Base-by-base conservation (phyloP, 2,888 invertebrate species). In the Dromius quadrimaculatus region DNA sequence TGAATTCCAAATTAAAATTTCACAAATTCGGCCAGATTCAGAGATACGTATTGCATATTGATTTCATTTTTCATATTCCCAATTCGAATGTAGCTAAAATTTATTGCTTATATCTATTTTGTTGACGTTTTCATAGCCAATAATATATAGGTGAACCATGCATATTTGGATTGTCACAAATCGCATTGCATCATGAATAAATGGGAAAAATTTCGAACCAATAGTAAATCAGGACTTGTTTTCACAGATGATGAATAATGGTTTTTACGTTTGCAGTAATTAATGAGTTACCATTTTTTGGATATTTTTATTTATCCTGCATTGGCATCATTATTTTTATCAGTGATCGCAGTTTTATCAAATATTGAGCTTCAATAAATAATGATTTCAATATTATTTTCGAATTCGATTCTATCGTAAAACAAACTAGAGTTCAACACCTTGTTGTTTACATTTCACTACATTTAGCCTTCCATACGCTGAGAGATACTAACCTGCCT, bases 31-130 rank as follows among this genome's bases (percentile, higher is more conserved):
- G 50, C 2, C 3, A 28, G 50, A 54, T 54, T 28, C 28, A 54
- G 50, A 54, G 50, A 54, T 54, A 54, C 28, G 23, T 3, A 1
- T 8, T 54, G 50, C 50, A 54, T 54, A 54, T 54, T 54, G 50
- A 54, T 54, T 54, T 54, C 23, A 54, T 54, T 28, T 54, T 54
- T 54, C 28, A 54, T 54, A 54, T 54, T 54, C 15, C 50, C 50
- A n/a, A 28, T 15, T 54, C 50, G 50, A 15, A 28, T 54, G 50
- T 23, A 15, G 23, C 28, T 54, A 54, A 54, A 54, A 54, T 54
- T 54, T 54, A 54, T 54, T 54, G 50, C 50, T 28, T 54, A 54
- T 54, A 54, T 54, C 23, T 54, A 54, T 54, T 54, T 54, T 54
- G 50, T 54, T 54, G 50, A 54, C 50, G 50, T 23, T 54, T 54